These are phyloP conservation scores for Cremastinae sp. DNA, from an alignment of 2,888 invertebrate genomes.

Conservation along the genomic window DNA sequence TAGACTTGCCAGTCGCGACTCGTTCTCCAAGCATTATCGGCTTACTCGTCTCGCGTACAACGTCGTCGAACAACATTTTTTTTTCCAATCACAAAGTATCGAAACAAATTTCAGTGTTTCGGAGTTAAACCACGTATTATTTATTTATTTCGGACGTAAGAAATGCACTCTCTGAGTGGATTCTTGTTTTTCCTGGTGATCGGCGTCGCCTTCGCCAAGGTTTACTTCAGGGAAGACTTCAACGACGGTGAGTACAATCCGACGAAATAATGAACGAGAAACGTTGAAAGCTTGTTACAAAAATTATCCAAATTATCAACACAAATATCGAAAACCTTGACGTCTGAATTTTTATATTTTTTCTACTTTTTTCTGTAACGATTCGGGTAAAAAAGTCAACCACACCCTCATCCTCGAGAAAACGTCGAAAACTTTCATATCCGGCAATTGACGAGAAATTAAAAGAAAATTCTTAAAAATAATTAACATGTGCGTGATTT, in stretches of 20 bases:
- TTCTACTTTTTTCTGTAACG: constrained; percentile 21
- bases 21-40: constrained; percentile 74
- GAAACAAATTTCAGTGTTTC: constrained; percentile 39
- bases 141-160: constrained; percentile 6
- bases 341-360: too few relatives aligned
- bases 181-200: constrained; percentile 83
- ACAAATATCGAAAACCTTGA: too few relatives aligned
- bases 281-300: too few relatives aligned
- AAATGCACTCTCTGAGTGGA: constrained; percentile 82
- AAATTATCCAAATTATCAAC: not conserved
- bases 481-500: constrained; percentile 22
- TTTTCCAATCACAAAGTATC: constrained; percentile 8
- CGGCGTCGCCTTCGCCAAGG: constrained; percentile 85
- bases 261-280: not conserved
- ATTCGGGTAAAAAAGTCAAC: constrained; percentile 56
- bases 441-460: not conserved
- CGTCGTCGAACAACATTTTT: constrained; percentile 55
- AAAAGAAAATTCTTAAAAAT: not conserved
- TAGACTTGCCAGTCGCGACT: constrained; percentile 74
- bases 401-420: constrained; percentile 63
- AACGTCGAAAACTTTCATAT: constrained; percentile 11
- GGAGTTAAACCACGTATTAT: constrained; percentile 22
- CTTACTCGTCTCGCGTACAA: constrained; percentile 75
- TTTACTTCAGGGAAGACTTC: constrained; percentile 91
- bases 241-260: constrained; percentile 86